Evolutionary conservation across 2,797 vertebrate genomes (phyloP), one percentile per base, ranked within the genome.

Genomic region (Orientallactaga sibirica): DNA sequence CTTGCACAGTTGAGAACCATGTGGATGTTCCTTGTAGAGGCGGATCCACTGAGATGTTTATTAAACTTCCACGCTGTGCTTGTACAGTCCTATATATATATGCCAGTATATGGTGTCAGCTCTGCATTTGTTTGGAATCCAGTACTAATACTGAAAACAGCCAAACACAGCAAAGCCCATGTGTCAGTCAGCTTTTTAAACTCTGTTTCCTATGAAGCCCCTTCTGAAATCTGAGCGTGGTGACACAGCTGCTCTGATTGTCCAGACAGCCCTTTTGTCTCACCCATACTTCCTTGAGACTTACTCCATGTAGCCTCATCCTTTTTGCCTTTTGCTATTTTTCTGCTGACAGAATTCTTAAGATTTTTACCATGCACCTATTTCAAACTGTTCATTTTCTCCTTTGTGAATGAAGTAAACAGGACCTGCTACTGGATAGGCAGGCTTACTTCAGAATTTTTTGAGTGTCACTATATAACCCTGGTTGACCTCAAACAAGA

Each of bases 61-160:
- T 10, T 80, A 61, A 85, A 37, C 29, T 8, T 87, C 77, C 81
- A 22, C 84, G 33, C 77, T 96, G 15, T 86, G 67, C 68, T 84
- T 91, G 41, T 87, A 92, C 19, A 82, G 66, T 78, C 48, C 81
- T 18, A 76, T 77, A 71, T 75, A 92, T 48, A 27, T 14, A 67
- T 80, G 29, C 22, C 78, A 16, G 20, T 88, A 48, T 33, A 64
- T 89, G n/a, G 61, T 58, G 33, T 86, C 81, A 88, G 6, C n/a
- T 73, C 81, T 86, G 58, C 55, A 64, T 78, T 71, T 74, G 83
- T 83, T 92, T 86, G 68, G 62, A 95, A 76, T 82, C 71, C 37
- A 76, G 37, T 82, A 92, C 52, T 90, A 58, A 71, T 64, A 52
- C 2, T 71, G 73, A 20, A 92, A 93, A 70, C 37, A 89, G 64